Percentiles rank a stretch among this genome's conserved stretches.
Conservation (phyloP, 2,888 invertebrate species). For the Leucoptera coffeella region DNA sequence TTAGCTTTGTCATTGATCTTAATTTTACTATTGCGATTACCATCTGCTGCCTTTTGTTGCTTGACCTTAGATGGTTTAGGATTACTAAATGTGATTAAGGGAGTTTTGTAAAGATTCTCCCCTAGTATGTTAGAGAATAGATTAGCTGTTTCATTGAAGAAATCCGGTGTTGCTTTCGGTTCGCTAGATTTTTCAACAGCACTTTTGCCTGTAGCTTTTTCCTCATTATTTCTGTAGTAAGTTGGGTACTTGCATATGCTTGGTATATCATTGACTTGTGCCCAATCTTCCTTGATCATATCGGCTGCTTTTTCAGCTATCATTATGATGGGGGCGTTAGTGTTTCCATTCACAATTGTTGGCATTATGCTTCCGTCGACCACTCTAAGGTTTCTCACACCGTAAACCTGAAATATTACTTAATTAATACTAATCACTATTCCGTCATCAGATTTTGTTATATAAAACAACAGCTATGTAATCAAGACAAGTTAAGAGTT, state of each 20-base stretch:
- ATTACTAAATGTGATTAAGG: slow-evolving; percentile 3
- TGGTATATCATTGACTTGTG: slow-evolving; percentile 11
- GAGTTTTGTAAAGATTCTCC: background rate
- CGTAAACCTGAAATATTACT: slow-evolving; percentile 47
- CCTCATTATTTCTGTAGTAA: slow-evolving; percentile 2
- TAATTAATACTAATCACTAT: too few relatives aligned
- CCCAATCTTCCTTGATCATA: slow-evolving; percentile 73
- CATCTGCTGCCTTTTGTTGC: slow-evolving; percentile 7
- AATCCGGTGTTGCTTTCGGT: slow-evolving; percentile 13
- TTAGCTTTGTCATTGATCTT: background rate
- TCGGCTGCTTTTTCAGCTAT: slow-evolving; percentile 78
- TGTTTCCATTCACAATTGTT: slow-evolving; percentile 69
- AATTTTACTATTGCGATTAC: background rate
- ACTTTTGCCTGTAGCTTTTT: slow-evolving; percentile 9
- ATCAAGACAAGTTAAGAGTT: too few relatives aligned
- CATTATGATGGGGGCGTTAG: slow-evolving; percentile 79
- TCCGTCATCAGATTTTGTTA: too few relatives aligned
- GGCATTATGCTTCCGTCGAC: slow-evolving; percentile 84
- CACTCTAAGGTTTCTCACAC: slow-evolving; percentile 62
- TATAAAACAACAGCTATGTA: too few relatives aligned
- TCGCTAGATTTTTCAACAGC: too few relatives aligned
- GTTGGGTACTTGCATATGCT: too few relatives aligned
- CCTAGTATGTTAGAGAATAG: slow-evolving; percentile 17
- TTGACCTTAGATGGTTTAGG: slow-evolving; percentile 7
- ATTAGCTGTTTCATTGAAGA: slow-evolving; percentile 24